Base-by-base conservation (phyloP, 2,888 invertebrate genomes). In the Stegophylla sp. region DNA sequence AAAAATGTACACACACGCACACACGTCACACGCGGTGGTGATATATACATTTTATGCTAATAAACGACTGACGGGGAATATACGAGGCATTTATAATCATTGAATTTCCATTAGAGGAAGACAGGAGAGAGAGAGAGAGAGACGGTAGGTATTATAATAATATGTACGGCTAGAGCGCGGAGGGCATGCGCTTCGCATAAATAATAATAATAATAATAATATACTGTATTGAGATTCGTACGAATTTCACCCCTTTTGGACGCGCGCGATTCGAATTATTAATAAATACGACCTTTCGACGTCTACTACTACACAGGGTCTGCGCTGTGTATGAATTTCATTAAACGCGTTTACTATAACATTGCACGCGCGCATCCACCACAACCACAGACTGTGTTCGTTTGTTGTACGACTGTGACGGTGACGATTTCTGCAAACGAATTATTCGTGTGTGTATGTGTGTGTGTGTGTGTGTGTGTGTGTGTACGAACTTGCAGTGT, bases 11-110 rank as follows among this genome's bases (percentile, higher is more conserved):
- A 12, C 56, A 5, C 13, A 12, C 13, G 26, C 59, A 17, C 28
- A 3, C 13, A 61, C 28, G 26, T 0, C 26, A 61, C 48, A 7
- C 28, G 45, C 3, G 10, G 10, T 26, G 43, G 59, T 77, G 77
- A 77, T 77, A 77, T 77, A 77, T 79, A 79, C 69, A 79, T 79
- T 61, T 79, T 79, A 79, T 79, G 79, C 79, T 79, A 79, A 79
- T 79, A 79, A 71, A 79, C 77, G 77, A 34, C 48, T 61, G 77
- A 64, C 75, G 23, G 75, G 64, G 63, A 51, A 51, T 34, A 51
- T 10, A 23, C 9, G 28, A 61, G 61, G 67, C 79, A 79, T 79
- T 79, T 79, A 71, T 79, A 79, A 79, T 61, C 79, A 79, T 71
- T 61, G 79, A 79, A 79, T 79, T 61, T 61, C 71, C 79, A 79